Evolutionary conservation across 2,888 invertebrate genomes (phyloP), one percentile per base, ranked within the genome.

Genomic region (Dolomedes plantarius): DNA sequence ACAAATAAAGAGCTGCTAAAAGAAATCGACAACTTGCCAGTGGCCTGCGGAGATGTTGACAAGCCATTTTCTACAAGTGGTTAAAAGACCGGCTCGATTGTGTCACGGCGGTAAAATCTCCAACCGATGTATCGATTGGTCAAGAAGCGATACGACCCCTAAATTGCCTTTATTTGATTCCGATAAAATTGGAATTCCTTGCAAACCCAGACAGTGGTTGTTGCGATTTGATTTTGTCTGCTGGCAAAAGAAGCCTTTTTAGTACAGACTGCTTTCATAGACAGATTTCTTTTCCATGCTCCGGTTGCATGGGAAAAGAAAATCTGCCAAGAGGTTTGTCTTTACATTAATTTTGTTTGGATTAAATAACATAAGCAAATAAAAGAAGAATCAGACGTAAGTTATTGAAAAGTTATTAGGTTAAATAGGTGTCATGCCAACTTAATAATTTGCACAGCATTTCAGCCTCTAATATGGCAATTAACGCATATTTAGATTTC

Each of bases 151-250:
- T 32, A 41, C 31, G 64, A 41, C 71, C 68, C 41, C 78, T 31
- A 78, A 78, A 79, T 79, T 79, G 65, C 79, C 71, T 72, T 79
- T 64, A 79, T 79, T 79, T 79, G 71, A 72, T 79, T 71, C 69
- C 71, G 79, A 79, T 78, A 62, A 78, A 78, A 71, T 56, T 71
- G 78, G 41, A 46, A 46, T 46, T 9, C 16, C 41, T 46, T 46
- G 16, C 1, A 16, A 46, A 9, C 41, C 41, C 2, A 46, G 41
- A 46, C 9, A 16, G 41, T 46, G 13, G 9, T 46, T 46, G 6
- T 41, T 36, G 16, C 41, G 41, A 46, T 46, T 46, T 46, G 41
- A 46, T 46, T 46, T 46, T 46, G 41, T 46, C 41, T 46, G 6
- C 41, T 46, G 41, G 41, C 41, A 9, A 13, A 36, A 36, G 36